These are phyloP conservation scores for Oxytorus armatus DNA, from an alignment of 2,888 invertebrate species.

Conservation along the genomic window DNA sequence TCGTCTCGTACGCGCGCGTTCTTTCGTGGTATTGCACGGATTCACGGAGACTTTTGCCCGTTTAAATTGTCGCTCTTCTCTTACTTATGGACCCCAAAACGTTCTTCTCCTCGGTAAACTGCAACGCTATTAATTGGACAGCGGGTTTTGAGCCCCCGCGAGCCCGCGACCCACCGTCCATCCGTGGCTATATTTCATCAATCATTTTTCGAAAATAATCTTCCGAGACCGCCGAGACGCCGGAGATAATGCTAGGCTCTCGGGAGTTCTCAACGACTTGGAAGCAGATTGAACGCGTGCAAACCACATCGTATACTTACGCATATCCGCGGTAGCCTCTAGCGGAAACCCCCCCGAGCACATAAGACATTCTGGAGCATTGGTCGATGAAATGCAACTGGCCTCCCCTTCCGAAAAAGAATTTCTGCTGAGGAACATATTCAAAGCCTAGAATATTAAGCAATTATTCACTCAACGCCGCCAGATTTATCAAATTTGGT, in stretches of 20 bases:
- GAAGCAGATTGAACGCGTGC: constrained; percentile 34
- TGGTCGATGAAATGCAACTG: constrained; percentile 26
- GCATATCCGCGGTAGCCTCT: background rate
- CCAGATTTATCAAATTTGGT: no score
- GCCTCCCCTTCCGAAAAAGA: constrained; percentile 49
- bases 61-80: constrained; percentile 40
- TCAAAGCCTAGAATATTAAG: constrained; percentile 8
- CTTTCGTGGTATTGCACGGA: constrained; percentile 59
- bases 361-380: constrained; percentile 66
- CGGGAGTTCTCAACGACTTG: constrained; percentile 5
- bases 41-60: constrained; percentile 21
- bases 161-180: constrained; percentile 49
- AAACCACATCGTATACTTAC: background rate
- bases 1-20: constrained; percentile 15
- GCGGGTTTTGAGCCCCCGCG: constrained; percentile 41
- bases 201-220: constrained; percentile 75
- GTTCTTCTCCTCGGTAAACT: constrained; percentile 48
- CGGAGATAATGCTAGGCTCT: constrained; percentile 18
- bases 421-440: background rate
- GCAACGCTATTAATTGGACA: constrained; percentile 71
- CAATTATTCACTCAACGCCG: background rate
- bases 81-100: background rate
- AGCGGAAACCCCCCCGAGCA: constrained; percentile 52
- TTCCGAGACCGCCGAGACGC: constrained; percentile 61
- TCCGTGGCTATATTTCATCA: constrained; percentile 76